A percentile compares a stretch with the other conserved stretches of the same genome.
These are phyloP conservation scores for Anadara kagoshimensis DNA, from an alignment of 1,140 invertebrate species.

Conservation along the genomic window DNA sequence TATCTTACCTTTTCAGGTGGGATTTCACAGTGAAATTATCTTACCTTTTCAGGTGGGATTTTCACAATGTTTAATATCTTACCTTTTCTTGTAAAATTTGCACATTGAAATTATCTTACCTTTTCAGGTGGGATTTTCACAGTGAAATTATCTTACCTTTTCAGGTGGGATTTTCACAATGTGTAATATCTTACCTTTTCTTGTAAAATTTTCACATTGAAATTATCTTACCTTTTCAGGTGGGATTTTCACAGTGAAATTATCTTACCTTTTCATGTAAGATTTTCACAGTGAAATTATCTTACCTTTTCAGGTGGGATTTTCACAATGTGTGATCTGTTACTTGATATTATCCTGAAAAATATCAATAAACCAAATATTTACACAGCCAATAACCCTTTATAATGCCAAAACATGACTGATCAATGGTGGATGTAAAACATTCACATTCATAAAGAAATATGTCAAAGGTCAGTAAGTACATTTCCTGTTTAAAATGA, in stretches of 20 bases:
- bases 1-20: conserved; percentile 52
- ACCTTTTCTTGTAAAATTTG: too few relatives aligned
- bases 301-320: conserved; percentile 56
- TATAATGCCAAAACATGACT: too few relatives aligned
- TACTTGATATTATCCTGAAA: conserved; percentile 67
- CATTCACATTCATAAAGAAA: too few relatives aligned
- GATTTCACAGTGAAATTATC: conserved; percentile 61
- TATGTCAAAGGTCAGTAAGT: too few relatives aligned
- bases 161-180: conserved; percentile 62
- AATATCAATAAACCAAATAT: too few relatives aligned
- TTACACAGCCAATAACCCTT: too few relatives aligned
- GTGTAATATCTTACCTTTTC: conserved; percentile 68
- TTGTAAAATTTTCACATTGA: too few relatives aligned
- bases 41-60: conserved; percentile 56
- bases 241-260: conserved; percentile 62
- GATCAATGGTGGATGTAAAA: too few relatives aligned
- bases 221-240: conserved; percentile 50
- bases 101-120: conserved; percentile 68
- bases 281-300: conserved; percentile 61
- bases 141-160: conserved; percentile 51
- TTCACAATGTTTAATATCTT: conserved; percentile 69
- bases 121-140: too few relatives aligned
- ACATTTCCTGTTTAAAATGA: too few relatives aligned
- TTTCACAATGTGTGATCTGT: conserved; percentile 68
- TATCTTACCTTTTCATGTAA: conserved; percentile 52